Percentiles rank a stretch among this genome's conserved stretches.
Evolutionary conservation across 2,797 vertebrate species (phyloP).

Genomic region (Coendou prehensilis): DNA sequence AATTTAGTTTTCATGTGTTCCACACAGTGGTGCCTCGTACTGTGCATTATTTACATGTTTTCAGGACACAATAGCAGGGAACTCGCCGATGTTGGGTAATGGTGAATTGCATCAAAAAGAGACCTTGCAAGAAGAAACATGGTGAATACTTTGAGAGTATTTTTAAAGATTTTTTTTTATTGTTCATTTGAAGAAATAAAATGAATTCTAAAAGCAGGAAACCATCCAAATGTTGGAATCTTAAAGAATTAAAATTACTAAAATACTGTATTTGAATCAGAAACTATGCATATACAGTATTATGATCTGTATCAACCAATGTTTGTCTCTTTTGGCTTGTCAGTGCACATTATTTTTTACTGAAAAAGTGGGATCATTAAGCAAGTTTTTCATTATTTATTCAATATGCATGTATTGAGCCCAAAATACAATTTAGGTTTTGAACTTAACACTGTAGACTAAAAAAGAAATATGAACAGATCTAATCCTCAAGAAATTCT

Average conservation of each 20-base stretch:
- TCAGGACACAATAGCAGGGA: neutral
- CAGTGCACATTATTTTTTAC: neutral
- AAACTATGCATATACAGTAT: neutral
- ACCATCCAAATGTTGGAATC: neutral
- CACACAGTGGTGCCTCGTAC: neutral
- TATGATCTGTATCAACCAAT: neutral
- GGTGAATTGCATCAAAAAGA: neutral
- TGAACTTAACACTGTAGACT: neutral
- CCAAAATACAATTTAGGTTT: neutral
- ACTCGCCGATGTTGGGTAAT: neutral
- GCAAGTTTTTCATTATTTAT: neutral
- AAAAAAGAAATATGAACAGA: neutral
- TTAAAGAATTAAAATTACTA: neutral
- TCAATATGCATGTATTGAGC: neutral
- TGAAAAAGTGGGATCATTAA: neutral
- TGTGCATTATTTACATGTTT: neutral
- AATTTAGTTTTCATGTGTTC: neutral
- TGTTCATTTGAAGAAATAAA: constrained; percentile 4
- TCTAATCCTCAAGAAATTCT: neutral
- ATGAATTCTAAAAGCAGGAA: neutral
- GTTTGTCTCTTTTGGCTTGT: constrained; percentile 51
- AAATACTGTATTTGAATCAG: neutral
- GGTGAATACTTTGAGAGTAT: neutral
- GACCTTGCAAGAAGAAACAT: constrained; percentile 36
- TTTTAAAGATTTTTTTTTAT: constrained; percentile 48